phyloP scores from a whole-genome alignment of 2,888 invertebrate genomes.

The Ophraella communa region DNA sequence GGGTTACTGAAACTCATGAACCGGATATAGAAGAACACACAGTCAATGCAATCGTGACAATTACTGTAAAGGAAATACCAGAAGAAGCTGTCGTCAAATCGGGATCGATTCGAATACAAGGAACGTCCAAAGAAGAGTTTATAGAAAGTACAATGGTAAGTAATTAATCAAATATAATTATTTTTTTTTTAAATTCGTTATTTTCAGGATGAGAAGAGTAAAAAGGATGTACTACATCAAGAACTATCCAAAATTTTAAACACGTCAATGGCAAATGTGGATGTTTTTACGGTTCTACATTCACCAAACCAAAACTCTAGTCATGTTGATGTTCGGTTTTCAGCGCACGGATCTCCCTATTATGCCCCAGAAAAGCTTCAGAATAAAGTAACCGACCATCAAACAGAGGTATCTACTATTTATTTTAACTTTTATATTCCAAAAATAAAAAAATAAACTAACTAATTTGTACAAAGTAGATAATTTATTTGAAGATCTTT shows the following conservation, averaged over 20 bases:
- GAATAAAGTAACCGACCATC: slow-evolving; percentile 77
- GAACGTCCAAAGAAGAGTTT: slow-evolving; percentile 86
- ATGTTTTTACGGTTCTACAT: slow-evolving; percentile 89
- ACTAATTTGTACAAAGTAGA: too few species aligned
- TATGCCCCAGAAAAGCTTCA: slow-evolving; percentile 88
- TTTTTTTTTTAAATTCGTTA: too few species aligned
- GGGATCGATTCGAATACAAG: slow-evolving; percentile 86
- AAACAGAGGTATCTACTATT: slow-evolving; percentile 65
- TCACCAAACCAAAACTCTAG: slow-evolving; percentile 67
- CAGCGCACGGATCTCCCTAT: slow-evolving; percentile 94
- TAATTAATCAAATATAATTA: slow-evolving; percentile 10
- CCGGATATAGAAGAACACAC: slow-evolving; percentile 67
- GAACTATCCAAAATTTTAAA: slow-evolving; percentile 76
- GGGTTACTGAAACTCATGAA: slow-evolving; percentile 73
- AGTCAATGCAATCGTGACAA: slow-evolving; percentile 84
- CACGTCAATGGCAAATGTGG: slow-evolving; percentile 82
- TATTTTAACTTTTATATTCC: neutral
- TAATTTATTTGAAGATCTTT: too few species aligned
- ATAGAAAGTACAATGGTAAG: slow-evolving; percentile 65
- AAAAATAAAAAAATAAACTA: neutral
- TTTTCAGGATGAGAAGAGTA: slow-evolving; percentile 67
- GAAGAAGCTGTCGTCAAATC: slow-evolving; percentile 92
- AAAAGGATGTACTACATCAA: slow-evolving; percentile 70
- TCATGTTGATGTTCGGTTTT: slow-evolving; percentile 85
- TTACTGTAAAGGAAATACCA: slow-evolving; percentile 85